Evolutionary conservation across 2,113 vertebrate genomes (phyloP).

Genomic region (Paraplagusia blochii): DNA sequence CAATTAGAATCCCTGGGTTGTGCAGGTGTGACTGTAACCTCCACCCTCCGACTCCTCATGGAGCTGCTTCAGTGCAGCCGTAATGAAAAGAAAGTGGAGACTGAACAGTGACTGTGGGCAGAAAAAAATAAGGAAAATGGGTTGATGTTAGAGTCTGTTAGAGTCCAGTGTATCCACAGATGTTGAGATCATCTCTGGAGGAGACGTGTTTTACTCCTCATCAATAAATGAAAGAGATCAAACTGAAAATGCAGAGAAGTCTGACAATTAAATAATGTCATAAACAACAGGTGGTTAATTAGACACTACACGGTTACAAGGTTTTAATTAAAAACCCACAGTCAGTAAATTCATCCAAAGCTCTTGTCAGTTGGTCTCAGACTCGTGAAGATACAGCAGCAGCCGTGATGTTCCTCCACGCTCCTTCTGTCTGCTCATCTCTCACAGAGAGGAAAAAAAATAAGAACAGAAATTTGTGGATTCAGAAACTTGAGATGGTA

Average conservation of each 20-base stretch:
- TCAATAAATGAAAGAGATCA: no score
- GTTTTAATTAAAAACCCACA: slow-evolving; percentile 18
- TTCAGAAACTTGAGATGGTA: neutral
- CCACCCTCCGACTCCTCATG: neutral
- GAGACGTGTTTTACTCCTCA: neutral
- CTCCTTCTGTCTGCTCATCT: no score
- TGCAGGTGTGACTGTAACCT: neutral
- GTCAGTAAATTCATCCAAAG: slow-evolving; percentile 1
- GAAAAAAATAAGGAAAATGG: slow-evolving; percentile 19
- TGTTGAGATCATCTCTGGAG: no score
- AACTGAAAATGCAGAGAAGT: no score
- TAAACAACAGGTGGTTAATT: slow-evolving; percentile 1
- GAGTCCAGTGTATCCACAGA: no score
- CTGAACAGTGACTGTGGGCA: slow-evolving; percentile 5
- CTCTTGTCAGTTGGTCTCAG: neutral
- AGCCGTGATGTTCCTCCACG: no score
- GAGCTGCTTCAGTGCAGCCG: neutral
- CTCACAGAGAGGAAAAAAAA: neutral
- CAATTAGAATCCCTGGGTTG: slow-evolving; percentile 11
- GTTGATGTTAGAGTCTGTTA: no score
- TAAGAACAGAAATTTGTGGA: neutral
- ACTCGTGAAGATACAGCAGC: neutral
- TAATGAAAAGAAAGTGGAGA: slow-evolving; percentile 3
- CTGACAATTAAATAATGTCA: no score
- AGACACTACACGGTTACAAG: slow-evolving; percentile 3